phyloP scores from a whole-genome alignment of 1,140 invertebrate species.

The Polyergus mexicanus region DNA sequence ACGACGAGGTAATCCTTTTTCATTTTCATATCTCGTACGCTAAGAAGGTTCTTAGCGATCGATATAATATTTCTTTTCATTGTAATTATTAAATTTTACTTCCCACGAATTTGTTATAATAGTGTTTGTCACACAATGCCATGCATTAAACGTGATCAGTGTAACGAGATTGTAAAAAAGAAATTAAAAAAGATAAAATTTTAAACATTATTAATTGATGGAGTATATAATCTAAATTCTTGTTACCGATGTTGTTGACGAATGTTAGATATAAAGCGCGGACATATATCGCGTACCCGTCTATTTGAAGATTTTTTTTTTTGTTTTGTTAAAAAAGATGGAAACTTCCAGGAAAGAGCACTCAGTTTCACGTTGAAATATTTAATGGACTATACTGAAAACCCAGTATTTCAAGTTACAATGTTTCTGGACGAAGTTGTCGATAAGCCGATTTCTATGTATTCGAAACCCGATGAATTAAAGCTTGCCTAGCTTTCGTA shows the following conservation, averaged over 20 bases:
- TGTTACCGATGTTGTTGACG: neutral
- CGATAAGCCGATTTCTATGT: constrained; percentile 49
- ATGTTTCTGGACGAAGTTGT: constrained; percentile 41
- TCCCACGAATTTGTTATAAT: neutral
- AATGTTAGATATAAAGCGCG: neutral
- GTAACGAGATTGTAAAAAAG: neutral
- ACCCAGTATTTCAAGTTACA: constrained; percentile 19
- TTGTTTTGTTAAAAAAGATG: constrained; percentile 11
- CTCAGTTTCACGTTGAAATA: constrained; percentile 40
- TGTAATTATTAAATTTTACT: neutral
- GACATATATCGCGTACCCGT: neutral
- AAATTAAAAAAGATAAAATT: neutral
- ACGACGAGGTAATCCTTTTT: constrained; percentile 10
- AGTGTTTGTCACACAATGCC: neutral
- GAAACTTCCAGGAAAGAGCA: constrained; percentile 19
- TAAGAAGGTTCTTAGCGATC: neutral
- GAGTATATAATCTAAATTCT: neutral
- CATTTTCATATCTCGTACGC: neutral
- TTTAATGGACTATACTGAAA: constrained; percentile 43
- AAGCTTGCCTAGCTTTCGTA: constrained; percentile 13
- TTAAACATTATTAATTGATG: neutral
- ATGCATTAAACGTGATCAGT: neutral
- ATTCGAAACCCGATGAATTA: constrained; percentile 46
- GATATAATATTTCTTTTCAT: neutral
- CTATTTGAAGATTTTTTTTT: constrained; percentile 7